Evolutionary conservation across 2,113 vertebrate genomes (phyloP).

Genomic region (Romanogobio albipinnatus): DNA sequence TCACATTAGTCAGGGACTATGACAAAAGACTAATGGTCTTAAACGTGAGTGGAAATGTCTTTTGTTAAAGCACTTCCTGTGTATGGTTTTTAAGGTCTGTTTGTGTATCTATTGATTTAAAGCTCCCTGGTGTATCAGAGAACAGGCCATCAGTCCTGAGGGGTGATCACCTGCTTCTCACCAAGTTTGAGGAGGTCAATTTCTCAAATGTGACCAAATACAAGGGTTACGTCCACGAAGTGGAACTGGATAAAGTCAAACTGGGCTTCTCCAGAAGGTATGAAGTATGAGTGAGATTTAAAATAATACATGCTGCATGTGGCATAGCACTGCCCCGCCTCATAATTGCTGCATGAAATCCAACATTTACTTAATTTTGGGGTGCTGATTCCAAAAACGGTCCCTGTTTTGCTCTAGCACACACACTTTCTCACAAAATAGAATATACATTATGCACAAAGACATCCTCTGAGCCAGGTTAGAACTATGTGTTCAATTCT

Average conservation of each 20-base stretch:
- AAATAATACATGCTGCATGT: background rate
- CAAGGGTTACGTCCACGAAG: constrained; percentile 75
- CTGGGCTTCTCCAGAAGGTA: constrained; percentile 86
- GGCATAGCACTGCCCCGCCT: too few species aligned
- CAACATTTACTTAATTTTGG: too few species aligned
- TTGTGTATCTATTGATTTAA: background rate
- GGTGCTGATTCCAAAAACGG: too few species aligned
- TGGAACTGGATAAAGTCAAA: constrained; percentile 82
- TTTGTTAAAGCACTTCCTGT: background rate
- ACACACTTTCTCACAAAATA: too few species aligned
- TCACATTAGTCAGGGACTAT: constrained; percentile 73
- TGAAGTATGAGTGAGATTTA: constrained; percentile 46
- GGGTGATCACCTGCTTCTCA: constrained; percentile 84
- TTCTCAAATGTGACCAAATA: constrained; percentile 11
- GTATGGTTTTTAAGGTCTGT: background rate
- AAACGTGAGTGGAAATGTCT: constrained; percentile 69
- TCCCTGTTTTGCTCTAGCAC: too few species aligned
- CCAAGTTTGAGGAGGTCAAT: constrained; percentile 57
- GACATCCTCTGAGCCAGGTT: background rate
- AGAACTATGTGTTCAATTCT: background rate
- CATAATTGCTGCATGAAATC: too few species aligned
- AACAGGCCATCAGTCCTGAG: constrained; percentile 89
- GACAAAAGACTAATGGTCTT: constrained; percentile 75
- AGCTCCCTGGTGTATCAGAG: constrained; percentile 82
- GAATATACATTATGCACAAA: background rate